A percentile compares a stretch with the other conserved stretches of the same genome.
These are phyloP conservation scores for Troides oblongomaculatus DNA, from an alignment of 2,888 invertebrate species.

Conservation along the genomic window DNA sequence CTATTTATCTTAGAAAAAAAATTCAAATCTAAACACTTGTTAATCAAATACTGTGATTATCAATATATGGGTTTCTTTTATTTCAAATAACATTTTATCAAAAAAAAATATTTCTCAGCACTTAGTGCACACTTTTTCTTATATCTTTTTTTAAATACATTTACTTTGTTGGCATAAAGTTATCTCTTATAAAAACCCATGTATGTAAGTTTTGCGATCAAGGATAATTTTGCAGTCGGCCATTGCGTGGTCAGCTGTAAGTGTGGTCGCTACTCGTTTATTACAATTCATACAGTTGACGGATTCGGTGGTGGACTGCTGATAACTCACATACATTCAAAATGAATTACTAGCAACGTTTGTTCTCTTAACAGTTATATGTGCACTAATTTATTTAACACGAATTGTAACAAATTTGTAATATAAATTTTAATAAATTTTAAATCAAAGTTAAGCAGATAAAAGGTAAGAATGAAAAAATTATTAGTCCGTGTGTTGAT, in stretches of 20 bases:
- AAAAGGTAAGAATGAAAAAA: background rate
- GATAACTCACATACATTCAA: background rate
- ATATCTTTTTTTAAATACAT: background rate
- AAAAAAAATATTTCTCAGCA: background rate
- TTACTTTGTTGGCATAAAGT: background rate
- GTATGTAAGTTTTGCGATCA: conserved; percentile 36
- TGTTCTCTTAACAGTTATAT: background rate
- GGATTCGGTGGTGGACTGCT: conserved; percentile 42
- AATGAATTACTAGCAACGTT: background rate
- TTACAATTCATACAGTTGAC: conserved; percentile 54
- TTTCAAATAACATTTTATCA: background rate
- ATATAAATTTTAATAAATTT: background rate
- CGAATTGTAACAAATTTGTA: background rate
- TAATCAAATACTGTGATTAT: background rate
- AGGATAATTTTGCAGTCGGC: conserved; percentile 43
- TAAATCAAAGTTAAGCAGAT: background rate
- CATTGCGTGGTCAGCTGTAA: conserved; percentile 40
- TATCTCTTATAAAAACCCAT: conserved; percentile 13
- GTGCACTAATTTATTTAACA: background rate
- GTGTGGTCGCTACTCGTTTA: conserved; percentile 43
- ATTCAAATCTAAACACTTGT: background rate
- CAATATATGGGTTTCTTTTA: background rate
- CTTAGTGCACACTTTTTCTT: background rate
- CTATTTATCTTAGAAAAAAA: background rate
- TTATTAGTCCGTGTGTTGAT: background rate